Conservation (phyloP, 1,140 invertebrate genomes). For the Tyrophagus putrescentiae region DNA sequence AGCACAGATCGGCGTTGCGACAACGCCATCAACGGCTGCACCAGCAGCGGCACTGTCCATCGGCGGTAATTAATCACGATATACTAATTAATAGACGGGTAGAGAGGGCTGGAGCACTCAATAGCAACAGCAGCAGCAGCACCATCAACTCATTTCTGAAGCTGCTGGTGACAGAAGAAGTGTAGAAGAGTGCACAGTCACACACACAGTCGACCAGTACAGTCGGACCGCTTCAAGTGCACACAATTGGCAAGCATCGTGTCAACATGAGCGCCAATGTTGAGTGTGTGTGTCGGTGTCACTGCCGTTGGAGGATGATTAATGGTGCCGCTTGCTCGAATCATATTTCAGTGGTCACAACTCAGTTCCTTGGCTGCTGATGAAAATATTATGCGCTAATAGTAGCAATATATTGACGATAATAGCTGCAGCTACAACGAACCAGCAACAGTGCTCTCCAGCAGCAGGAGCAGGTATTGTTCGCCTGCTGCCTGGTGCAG, state of each 20-base stretch:
- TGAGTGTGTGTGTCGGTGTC: not conserved
- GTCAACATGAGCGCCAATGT: not conserved
- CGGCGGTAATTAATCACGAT: constrained; percentile 7
- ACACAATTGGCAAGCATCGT: not conserved
- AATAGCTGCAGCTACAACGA: constrained; percentile 5
- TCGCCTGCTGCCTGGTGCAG: no score
- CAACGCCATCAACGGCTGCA: no score
- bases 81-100: constrained; percentile 14
- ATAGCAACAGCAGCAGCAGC: no score
- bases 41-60: no score
- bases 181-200: no score
- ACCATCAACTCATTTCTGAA: no score
- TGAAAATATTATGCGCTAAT: not conserved
- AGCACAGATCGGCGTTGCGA: no score
- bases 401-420: not conserved
- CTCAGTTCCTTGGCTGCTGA: no score
- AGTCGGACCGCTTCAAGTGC: not conserved
- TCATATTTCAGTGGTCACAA: constrained; percentile 8
- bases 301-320: constrained; percentile 4
- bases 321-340: constrained; percentile 3
- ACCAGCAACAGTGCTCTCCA: not conserved
- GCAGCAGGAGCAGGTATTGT: constrained; percentile 2
- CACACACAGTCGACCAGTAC: not conserved
- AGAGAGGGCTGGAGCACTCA: no score
- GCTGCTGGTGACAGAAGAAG: no score